These are phyloP conservation scores for Caenorhabditis sp. DNA, from an alignment of 2,888 invertebrate species.

Conservation along the genomic window DNA sequence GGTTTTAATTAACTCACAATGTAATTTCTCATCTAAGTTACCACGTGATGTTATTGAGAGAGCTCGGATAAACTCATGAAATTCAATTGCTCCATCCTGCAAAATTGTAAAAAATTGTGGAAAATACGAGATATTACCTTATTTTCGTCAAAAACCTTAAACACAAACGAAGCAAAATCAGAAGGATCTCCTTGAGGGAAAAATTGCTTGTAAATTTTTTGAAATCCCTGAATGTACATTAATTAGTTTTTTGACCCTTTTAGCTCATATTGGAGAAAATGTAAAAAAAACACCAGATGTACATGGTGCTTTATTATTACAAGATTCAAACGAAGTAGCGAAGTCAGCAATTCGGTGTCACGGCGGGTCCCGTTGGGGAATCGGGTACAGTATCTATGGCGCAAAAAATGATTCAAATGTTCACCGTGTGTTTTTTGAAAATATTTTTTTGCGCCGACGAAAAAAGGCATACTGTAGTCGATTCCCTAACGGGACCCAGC, in stretches of 20 bases:
- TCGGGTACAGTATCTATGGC: too few relatives aligned
- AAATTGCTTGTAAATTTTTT: constrained; percentile 99
- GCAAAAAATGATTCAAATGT: too few relatives aligned
- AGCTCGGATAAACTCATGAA: constrained; percentile 98
- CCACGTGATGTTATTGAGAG: constrained; percentile 98
- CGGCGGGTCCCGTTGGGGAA: too few relatives aligned
- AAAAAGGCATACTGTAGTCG: too few relatives aligned
- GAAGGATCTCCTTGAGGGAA: constrained; percentile 99
- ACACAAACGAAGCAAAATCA: constrained; percentile 97
- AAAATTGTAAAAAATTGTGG: constrained; percentile 66
- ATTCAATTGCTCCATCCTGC: constrained; percentile 98
- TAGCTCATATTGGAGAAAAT: background rate
- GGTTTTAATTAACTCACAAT: constrained; percentile 87
- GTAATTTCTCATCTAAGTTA: constrained; percentile 97
- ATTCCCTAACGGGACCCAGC: too few relatives aligned
- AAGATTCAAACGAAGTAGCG: too few relatives aligned
- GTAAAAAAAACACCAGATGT: too few relatives aligned
- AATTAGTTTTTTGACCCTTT: too few relatives aligned
- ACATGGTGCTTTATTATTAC: too few relatives aligned
- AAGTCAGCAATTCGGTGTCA: too few relatives aligned
- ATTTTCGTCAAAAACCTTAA: constrained; percentile 98
- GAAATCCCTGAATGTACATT: constrained; percentile 90
- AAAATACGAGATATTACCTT: constrained; percentile 91
- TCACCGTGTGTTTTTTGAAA: too few relatives aligned
- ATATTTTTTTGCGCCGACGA: too few relatives aligned